These are phyloP conservation scores for Alca torda DNA, from an alignment of 2,797 vertebrate species.

Conservation along the genomic window DNA sequence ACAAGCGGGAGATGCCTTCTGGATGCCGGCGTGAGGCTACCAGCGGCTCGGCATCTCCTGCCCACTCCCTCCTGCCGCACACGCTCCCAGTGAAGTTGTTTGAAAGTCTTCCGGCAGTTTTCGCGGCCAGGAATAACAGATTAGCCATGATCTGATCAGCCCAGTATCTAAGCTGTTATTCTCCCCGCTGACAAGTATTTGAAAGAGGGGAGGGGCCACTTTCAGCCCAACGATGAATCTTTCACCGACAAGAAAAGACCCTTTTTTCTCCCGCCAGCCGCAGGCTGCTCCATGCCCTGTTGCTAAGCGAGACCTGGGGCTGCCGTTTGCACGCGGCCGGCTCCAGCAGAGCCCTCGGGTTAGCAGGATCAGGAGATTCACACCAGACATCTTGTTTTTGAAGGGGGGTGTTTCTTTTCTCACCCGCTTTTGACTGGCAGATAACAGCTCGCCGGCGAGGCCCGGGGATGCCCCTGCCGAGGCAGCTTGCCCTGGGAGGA, in stretches of 20 bases:
- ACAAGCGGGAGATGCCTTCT: neutral
- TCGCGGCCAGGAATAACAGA: conserved; percentile 87
- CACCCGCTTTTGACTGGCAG: conserved; percentile 81
- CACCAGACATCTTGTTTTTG: conserved; percentile 80
- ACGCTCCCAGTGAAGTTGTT: conserved; percentile 81
- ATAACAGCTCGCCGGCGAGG: conserved; percentile 77
- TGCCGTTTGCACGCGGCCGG: conserved; percentile 76
- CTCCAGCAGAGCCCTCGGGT: conserved; percentile 58
- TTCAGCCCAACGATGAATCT: conserved; percentile 88
- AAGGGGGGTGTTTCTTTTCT: conserved; percentile 67
- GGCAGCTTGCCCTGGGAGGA: neutral
- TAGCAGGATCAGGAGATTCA: conserved; percentile 79
- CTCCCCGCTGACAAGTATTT: conserved; percentile 86
- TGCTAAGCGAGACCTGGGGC: conserved; percentile 83
- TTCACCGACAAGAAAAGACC: conserved; percentile 83
- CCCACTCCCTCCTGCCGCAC: conserved; percentile 36
- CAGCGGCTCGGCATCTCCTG: neutral
- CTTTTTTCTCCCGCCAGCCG: conserved; percentile 77
- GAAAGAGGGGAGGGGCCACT: conserved; percentile 84
- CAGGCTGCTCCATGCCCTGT: conserved; percentile 76
- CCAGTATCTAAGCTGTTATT: conserved; percentile 80
- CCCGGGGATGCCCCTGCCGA: conserved; percentile 45
- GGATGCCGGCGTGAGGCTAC: neutral
- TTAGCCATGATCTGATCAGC: conserved; percentile 92
- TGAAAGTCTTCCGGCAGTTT: conserved; percentile 87